These are phyloP conservation scores for Jaculus jaculus DNA, from an alignment of 2,113 vertebrate species.

Conservation along the genomic window DNA sequence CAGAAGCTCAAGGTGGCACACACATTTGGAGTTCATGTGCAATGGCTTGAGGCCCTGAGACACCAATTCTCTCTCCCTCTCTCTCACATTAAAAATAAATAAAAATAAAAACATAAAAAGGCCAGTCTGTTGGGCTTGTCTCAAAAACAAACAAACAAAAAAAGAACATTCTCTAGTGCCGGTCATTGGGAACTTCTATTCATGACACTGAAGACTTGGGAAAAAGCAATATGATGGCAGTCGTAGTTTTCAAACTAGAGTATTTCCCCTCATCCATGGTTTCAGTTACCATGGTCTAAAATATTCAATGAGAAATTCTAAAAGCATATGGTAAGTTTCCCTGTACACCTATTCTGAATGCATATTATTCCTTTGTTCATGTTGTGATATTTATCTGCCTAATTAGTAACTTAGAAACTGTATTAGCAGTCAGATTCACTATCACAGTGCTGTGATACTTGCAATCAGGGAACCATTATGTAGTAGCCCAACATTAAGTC, in stretches of 20 bases:
- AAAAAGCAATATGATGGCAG: fast-evolving
- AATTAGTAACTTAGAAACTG: background rate
- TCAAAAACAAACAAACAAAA: no score
- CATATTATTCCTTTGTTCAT: background rate
- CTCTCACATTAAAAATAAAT: no score
- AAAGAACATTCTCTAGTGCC: no score
- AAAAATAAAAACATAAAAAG: no score
- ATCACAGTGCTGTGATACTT: no score
- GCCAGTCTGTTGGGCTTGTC: no score
- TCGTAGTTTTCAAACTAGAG: background rate
- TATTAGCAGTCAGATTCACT: background rate
- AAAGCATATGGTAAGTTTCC: background rate
- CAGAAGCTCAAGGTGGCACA: no score
- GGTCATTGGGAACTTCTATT: background rate
- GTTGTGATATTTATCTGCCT: background rate
- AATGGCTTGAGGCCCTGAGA: no score
- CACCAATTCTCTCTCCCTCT: no score
- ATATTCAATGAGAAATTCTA: background rate
- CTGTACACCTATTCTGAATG: no score
- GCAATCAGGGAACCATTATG: background rate
- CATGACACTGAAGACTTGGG: background rate
- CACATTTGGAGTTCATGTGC: no score
- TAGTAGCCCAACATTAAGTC: background rate
- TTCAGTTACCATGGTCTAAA: background rate
- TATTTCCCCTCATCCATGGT: no score